Evolutionary conservation across 2,888 invertebrate species (phyloP), one percentile per base, ranked within the genome.

Genomic region (Ichneumon xanthorius): DNA sequence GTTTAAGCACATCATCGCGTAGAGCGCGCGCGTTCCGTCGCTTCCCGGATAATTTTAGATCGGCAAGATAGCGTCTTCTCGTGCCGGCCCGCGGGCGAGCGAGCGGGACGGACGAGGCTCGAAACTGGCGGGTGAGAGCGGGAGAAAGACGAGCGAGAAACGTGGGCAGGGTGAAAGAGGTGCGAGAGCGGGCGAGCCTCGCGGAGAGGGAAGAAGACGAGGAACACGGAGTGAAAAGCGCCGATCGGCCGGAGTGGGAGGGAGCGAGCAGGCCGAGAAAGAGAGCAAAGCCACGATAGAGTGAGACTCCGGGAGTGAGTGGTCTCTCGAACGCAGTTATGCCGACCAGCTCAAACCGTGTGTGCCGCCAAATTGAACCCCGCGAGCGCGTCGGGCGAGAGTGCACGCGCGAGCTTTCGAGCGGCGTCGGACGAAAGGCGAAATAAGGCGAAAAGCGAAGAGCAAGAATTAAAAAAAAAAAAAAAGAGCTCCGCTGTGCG

Each of bases 31-130:
- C 85, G 90, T 90, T 89, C 90, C 90, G 89, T 89, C 90, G 91
- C 90, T 91, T 91, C 92, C 87, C 88, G 90, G 90, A 91, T 93
- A 93, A 93, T 92, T 93, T 93, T 93, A 93, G 93, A 93, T 93
- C 90, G 90, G 90, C 88, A 89, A 93, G 93, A 93, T 93, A 93
- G 92, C 91, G 90, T 87, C 88, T 88, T 88, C 86, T 86, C 77
- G 80, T 70, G 87, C 86, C 87, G 86, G 85, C 83, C 70, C 84
- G 78, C 67, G 82, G 85, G 81, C 72, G 55, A 48, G 53, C 58
- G 67, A 83, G 77, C 80, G 65, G 70, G 82, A 84, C 71, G 80
- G 82, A 86, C 80, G 87, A 85, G 85, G 70, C 82, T 82, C 77
- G 85, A 72, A 85, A 80, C 85, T 77, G 30, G 30, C 26, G 6